Percentiles rank a stretch among this genome's conserved stretches.
phyloP scores from a whole-genome alignment of 1,140 invertebrate genomes.

The Tetraneura akinire region DNA sequence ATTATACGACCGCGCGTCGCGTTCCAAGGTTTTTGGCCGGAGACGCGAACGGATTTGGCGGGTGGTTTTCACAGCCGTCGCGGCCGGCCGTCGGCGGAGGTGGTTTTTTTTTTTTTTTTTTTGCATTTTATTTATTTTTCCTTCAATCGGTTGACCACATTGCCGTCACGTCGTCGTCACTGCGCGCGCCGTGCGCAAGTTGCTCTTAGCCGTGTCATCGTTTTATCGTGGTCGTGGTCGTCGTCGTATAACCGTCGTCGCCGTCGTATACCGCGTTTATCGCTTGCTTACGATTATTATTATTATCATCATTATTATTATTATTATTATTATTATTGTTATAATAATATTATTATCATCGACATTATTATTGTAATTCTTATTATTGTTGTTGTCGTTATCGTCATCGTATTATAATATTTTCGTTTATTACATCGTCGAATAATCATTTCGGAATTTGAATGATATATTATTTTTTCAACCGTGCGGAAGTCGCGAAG shows the following conservation, averaged over 20 bases:
- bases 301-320: not conserved
- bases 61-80: conserved; percentile 17
- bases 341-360: too few relatives aligned
- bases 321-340: too few relatives aligned
- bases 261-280: not conserved
- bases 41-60: conserved; percentile 31
- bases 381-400: not conserved
- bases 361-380: not conserved
- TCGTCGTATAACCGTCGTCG: conserved; percentile 20
- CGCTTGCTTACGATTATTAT: not conserved
- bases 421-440: not conserved
- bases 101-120: not conserved
- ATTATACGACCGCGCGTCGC: not conserved
- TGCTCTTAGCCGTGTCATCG: conserved; percentile 11
- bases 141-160: conserved; percentile 35
- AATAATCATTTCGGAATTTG: conserved; percentile 1
- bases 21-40: conserved; percentile 9
- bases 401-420: not conserved
- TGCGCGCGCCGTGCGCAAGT: conserved; percentile 25
- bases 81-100: conserved; percentile 9
- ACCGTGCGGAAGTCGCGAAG: not conserved
- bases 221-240: not conserved
- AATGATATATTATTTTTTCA: not conserved
- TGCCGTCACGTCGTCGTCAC: conserved; percentile 32
- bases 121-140: conserved; percentile 5